Percentiles rank a stretch among this genome's conserved stretches.
Conservation (phyloP, 1,140 invertebrate genomes). For the Diuraphis noxia region DNA sequence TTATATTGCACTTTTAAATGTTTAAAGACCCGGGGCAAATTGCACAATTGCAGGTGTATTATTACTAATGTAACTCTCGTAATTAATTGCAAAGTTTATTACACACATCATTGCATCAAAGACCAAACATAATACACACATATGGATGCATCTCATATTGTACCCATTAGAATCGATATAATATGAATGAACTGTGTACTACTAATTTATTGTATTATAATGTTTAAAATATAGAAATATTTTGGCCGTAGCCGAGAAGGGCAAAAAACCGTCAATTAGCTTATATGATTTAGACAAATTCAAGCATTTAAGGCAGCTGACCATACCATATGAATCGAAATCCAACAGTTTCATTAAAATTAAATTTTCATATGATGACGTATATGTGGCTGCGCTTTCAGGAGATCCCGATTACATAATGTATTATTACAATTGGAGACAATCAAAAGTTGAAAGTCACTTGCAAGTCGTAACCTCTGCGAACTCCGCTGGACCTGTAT, state of each 20-base stretch:
- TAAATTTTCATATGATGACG: constrained; percentile 77
- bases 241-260: neutral
- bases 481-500: constrained; percentile 63
- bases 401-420: constrained; percentile 79
- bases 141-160: no score
- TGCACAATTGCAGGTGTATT: no score
- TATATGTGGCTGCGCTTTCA: constrained; percentile 75
- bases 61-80: no score
- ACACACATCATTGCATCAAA: no score
- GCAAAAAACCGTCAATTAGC: neutral
- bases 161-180: no score
- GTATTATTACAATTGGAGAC: constrained; percentile 82
- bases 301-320: constrained; percentile 67
- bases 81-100: no score
- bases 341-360: constrained; percentile 70
- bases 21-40: no score
- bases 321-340: constrained; percentile 64
- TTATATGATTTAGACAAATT: constrained; percentile 67
- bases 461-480: constrained; percentile 69
- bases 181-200: no score
- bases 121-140: no score
- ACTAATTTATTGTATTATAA: neutral
- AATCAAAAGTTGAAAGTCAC: constrained; percentile 76
- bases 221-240: neutral
- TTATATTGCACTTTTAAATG: no score